Evolutionary conservation across 1,140 invertebrate genomes (phyloP).

Genomic region (Drosophila sp.): DNA sequence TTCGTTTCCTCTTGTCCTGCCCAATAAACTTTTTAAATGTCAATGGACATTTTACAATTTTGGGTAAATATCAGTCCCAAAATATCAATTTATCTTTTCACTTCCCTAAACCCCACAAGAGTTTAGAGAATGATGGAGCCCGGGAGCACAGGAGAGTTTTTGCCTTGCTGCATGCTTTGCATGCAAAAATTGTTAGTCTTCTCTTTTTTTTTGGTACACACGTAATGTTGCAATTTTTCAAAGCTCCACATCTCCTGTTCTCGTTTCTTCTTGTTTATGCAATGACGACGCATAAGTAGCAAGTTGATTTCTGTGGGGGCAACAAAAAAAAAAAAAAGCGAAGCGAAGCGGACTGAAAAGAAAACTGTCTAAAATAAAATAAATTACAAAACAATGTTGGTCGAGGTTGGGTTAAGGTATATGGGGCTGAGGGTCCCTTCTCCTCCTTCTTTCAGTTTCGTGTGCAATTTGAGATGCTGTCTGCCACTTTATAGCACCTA

Average conservation of each 20-base stretch:
- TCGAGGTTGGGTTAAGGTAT: constrained; percentile 10
- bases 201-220: constrained; percentile 34
- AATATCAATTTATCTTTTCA: constrained; percentile 76
- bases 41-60: constrained; percentile 65
- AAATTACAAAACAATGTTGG: constrained; percentile 79
- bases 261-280: constrained; percentile 51
- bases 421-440: constrained; percentile 1
- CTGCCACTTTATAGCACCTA: constrained; percentile 60
- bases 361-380: constrained; percentile 78
- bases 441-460: constrained; percentile 29
- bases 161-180: constrained; percentile 64
- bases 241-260: constrained; percentile 15
- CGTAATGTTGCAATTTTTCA: constrained; percentile 74
- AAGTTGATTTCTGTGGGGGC: constrained; percentile 50
- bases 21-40: constrained; percentile 42
- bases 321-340: constrained; percentile 10
- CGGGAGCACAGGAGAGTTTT: constrained; percentile 39
- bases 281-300: constrained; percentile 78
- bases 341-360: constrained; percentile 38
- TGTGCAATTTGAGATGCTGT: constrained; percentile 48
- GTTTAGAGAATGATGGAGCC: constrained; percentile 6
- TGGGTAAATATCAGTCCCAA: constrained; percentile 58
- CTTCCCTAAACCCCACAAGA: constrained; percentile 27
- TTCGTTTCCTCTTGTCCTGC: constrained; percentile 23
- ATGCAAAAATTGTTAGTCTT: constrained; percentile 54